Evolutionary conservation across 2,113 vertebrate genomes (phyloP), one percentile per base, ranked within the genome.

Genomic region (Pelmatolapia mariae): DNA sequence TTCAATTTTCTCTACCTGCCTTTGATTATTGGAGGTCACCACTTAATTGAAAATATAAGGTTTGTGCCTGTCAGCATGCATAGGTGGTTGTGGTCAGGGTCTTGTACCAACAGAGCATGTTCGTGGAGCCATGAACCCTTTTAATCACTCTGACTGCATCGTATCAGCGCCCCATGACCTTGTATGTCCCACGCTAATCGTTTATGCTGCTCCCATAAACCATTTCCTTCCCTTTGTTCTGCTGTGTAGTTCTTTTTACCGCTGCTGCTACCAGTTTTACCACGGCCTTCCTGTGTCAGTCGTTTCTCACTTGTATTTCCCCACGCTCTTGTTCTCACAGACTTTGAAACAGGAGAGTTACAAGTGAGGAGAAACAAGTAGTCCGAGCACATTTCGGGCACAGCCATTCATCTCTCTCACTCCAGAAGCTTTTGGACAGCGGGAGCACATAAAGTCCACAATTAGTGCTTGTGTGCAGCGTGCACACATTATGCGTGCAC

Each of bases 211-310:
- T 89, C 87, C 78, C 40, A 38, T 57, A 54, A 89, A 90, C 73
- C 85, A 79, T 89, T 82, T 90, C 86, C 89, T 90, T 89, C 87
- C 76, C 78, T 50, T 85, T 8, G 73, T 52, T 78, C 45, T 45
- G 4, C 59, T 76, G 24, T 66, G 33, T 3, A 3, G 19, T 29
- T 68, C n/a, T 66, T 50, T 56, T 80, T 18, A 53, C 87, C 26
- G 2, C 52, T 57, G 53, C 45, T 29, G 22, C 78, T 36, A 40
- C 73, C 61, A 31, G 71, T 57, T 80, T 81, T 19, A 61, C 86
- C 86, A 3, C 80, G 31, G 18, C 52, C 86, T 88, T 89, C 86
- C 83, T 82, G 66, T 61, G 61, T 86, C 73, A 56, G 43, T 73
- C 45, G 31, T 36, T 43, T 80, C 56, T 88, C 87, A 12, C 33